These are phyloP conservation scores for Orthosia cruda DNA, from an alignment of 2,888 invertebrate genomes.

Conservation along the genomic window DNA sequence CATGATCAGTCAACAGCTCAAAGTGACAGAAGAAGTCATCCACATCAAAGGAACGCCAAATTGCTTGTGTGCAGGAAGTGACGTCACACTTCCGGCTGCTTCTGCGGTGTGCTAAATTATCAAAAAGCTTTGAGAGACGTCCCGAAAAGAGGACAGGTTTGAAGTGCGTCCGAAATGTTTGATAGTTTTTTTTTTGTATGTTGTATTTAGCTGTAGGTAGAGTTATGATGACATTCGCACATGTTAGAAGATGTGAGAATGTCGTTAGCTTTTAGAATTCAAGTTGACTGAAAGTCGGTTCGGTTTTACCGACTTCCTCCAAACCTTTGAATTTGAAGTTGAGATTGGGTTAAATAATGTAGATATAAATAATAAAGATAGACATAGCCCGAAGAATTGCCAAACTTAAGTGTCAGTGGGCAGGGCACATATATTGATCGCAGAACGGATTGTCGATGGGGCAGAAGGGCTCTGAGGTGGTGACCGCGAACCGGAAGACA, in stretches of 20 bases:
- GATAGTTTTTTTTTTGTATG: background rate
- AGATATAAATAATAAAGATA: no score
- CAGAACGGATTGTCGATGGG: no score
- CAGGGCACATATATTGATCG: no score
- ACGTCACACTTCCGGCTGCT: slow-evolving; percentile 44
- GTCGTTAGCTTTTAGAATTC: background rate
- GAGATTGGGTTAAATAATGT: no score
- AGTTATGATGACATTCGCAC: no score
- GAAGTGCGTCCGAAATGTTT: background rate
- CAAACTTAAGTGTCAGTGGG: no score
- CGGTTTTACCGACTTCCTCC: no score
- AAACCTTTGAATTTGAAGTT: no score
- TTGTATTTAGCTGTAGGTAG: background rate
- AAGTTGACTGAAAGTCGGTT: background rate
- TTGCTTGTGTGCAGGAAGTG: slow-evolving; percentile 38
- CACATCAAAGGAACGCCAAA: slow-evolving; percentile 57
- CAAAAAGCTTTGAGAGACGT: background rate
- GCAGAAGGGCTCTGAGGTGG: no score
- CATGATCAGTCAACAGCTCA: slow-evolving; percentile 43
- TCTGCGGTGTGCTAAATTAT: slow-evolving; percentile 33
- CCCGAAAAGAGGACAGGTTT: background rate
- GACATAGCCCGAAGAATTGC: no score
- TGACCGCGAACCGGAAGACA: no score
- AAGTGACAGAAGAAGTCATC: slow-evolving; percentile 35
- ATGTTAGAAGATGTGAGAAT: no score